Base-by-base conservation (phyloP, 2,888 invertebrate species). In the Cheilosia variabilis region DNA sequence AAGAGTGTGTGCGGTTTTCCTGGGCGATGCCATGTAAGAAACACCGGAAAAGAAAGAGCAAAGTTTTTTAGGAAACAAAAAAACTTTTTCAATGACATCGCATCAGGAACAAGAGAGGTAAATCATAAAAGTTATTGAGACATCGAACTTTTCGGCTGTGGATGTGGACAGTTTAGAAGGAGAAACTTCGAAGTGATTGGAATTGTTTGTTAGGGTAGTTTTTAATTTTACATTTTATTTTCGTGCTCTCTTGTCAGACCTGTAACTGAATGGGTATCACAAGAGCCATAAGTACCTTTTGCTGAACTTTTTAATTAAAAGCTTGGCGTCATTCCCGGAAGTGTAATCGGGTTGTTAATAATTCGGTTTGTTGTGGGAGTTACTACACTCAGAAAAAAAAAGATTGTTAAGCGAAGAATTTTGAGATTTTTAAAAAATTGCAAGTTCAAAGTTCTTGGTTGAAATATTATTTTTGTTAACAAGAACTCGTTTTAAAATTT, bases 11-110 rank as follows among this genome's bases (percentile, higher is more conserved):
- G 47, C 19, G 69, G 58, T 58, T 58, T 10, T 37, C 17, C 47
- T 17, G 57, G 34, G 6, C 7, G 19, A 37, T 50, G 13, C 4
- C 13, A 22, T 31, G 24, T 19, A 22, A 13, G 50, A 45, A 45
- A 45, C 24, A 27, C n/a, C 65, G 34, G 9, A 41, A 22, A 53
- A 43, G 17, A 37, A n/a, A 5, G 34, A 34, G 17, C 31, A 22
- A 63, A 13, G n/a, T 58, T 81, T 53, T 22, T 19, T 7, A 2
- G 2, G 31, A 2, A 31, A 31, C n/a, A 9, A 31, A 31, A 47
- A 75, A 79, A 73, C 47, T 80, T 80, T 75, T 75, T 57, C 69
- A 65, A 80, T 75, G 69, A 84, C 80, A 66, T 31, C 37, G 65
- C 57, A 65, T 83, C 79, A 45, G 13, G 31, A 73, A 62, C 62